A percentile compares a stretch with the other conserved stretches of the same genome.
Evolutionary conservation across 1,140 invertebrate species (phyloP).

Genomic region (Diplogasteroides magnus): DNA sequence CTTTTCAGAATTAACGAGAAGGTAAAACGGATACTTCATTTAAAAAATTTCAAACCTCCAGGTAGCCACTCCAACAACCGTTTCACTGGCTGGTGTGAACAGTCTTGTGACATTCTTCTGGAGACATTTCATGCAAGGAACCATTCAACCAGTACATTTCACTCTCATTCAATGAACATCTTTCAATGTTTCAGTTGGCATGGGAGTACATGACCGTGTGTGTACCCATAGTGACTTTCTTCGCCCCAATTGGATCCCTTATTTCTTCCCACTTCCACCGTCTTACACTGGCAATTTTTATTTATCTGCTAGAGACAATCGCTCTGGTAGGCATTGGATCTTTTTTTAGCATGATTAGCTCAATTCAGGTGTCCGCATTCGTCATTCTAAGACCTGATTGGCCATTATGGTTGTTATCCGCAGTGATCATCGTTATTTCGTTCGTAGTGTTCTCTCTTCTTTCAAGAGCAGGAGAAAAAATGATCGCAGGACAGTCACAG

Average conservation of each 20-base stretch:
- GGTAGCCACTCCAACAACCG: background rate
- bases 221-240: background rate
- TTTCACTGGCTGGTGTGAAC: background rate
- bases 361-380: background rate
- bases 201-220: background rate
- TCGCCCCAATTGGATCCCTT: background rate
- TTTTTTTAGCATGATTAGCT: background rate
- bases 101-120: background rate
- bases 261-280: background rate
- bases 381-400: too few species aligned
- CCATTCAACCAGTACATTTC: background rate
- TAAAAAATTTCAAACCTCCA: background rate
- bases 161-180: background rate
- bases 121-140: background rate
- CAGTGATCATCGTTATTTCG: too few species aligned
- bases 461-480: too few species aligned
- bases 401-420: too few species aligned
- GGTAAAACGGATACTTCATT: background rate
- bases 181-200: background rate
- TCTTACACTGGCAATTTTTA: background rate
- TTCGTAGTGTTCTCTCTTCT: too few species aligned
- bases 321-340: background rate
- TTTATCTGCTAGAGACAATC: background rate
- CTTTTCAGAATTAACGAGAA: constrained; percentile 39
- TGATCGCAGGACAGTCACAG: too few species aligned